These are phyloP conservation scores for Ceryle rudis DNA, from an alignment of 2,797 vertebrate species.

Conservation along the genomic window DNA sequence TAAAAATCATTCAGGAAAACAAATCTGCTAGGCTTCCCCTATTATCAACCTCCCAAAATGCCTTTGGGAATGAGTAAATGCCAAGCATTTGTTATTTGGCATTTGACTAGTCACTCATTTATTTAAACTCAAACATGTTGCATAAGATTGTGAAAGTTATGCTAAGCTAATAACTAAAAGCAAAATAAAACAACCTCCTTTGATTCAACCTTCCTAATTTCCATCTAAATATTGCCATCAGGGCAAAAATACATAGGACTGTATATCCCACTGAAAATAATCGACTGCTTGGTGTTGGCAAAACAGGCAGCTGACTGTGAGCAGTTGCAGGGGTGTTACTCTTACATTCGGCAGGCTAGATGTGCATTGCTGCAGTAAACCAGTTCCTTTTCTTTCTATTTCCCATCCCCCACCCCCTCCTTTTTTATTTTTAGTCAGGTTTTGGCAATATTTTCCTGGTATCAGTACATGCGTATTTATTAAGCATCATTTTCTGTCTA, in stretches of 20 bases:
- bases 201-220: neutral
- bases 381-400: neutral
- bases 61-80: constrained; percentile 41
- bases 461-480: neutral
- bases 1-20: constrained; percentile 31
- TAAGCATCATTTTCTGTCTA: neutral
- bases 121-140: constrained; percentile 16
- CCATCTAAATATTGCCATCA: neutral
- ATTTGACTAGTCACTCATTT: constrained; percentile 26
- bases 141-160: neutral
- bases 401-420: too few relatives aligned
- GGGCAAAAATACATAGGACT: neutral
- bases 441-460: neutral
- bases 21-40: neutral
- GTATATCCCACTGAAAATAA: fast-evolving
- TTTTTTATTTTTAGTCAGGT: neutral
- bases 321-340: neutral
- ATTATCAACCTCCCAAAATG: constrained; percentile 12
- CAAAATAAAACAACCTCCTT: neutral
- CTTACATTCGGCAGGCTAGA: neutral
- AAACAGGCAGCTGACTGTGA: neutral
- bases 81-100: constrained; percentile 35
- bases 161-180: constrained; percentile 1
- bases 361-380: neutral
- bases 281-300: neutral